Evolutionary conservation across 2,113 vertebrate genomes (phyloP), one percentile per base, ranked within the genome.

Genomic region (Callipepla californica): DNA sequence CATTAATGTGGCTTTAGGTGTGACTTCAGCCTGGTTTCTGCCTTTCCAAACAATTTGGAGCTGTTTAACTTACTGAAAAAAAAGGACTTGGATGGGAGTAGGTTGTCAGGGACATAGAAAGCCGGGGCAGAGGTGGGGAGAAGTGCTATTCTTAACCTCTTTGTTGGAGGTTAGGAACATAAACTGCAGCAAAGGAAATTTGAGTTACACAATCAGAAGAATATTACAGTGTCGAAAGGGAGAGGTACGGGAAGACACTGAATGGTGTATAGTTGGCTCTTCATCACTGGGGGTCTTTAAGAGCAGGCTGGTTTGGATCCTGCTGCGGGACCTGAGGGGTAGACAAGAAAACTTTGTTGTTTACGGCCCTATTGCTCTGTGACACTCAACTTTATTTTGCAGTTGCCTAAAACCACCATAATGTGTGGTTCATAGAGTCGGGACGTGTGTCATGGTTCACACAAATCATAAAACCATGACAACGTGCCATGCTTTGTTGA

Each of bases 311-410:
- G 20, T 19, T 40, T 58, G 30, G 8, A 85, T 87, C n/a, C 22
- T 90, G n/a, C 59, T 73, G 1, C 0, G 0, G 57, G 26, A 61
- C 48, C 70, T 32, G 74, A 76, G 38, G 11, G 21, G 13, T 19
- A n/a, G 66, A 38, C 36, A 18, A 65, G 58, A 4, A 72, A 44
- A 76, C 22, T 48, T 57, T 65, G 36, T 40, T 0, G 17, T 77
- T 83, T 80, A 42, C 44, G 83, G 47, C 28, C 47, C 65, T 59
- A 1, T 44, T 62, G 57, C 42, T 89, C 53, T 67, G 47, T 70
- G 68, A 47, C 55, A 45, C 16, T 36, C 25, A 80, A 1, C 13
- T 80, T 63, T 23, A 19, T 61, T 85, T 90, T 85, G 30, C 75
- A 91, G 4, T 75, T 83, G 40, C 48, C 57, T 67, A 34, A 83